Evolutionary conservation across 2,797 vertebrate genomes (phyloP), one percentile per base, ranked within the genome.

Genomic region (Triplophysa bombifrons): DNA sequence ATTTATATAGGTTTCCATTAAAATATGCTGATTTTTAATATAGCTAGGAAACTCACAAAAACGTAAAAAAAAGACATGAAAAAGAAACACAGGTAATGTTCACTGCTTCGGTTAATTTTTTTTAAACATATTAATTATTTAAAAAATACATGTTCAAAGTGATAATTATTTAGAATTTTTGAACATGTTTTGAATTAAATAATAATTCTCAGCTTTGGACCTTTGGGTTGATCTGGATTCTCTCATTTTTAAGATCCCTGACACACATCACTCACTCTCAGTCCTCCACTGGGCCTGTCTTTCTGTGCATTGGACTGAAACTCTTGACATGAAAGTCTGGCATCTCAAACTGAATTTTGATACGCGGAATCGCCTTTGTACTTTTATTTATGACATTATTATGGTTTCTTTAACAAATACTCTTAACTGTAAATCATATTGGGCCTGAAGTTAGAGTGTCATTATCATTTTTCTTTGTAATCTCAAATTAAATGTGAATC

Each of bases 291-390:
- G 77, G 73, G 56, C 72, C 78, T 72, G 17, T 56, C 56, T 63
- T 81, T 73, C 60, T 71, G 70, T 55, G 65, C 58, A 72, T 61
- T 50, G 71, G 70, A 61, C 77, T 80, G 55, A 65, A 74, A 76
- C 64, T 80, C 71, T 41, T 70, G 68, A 84, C 80, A 75, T 86
- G 72, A 84, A 86, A 84, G 78, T 46, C n/a, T 7, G n/a, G 38
- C 6, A 55, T 76, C 83, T 84, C 80, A 82, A 84, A 82, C 72
- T 50, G 80, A 84, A 82, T 84, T 80, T 68, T 73, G 75, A 51
- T 60, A 60, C 0, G 12, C 10, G 51, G 22, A 56, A 65, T 78
- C 19, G 51, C 20, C 20, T 30, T 30, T 60, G 25, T 5, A 11
- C 13, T 44, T 34, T 48, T 76, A 67, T 76, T 64, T 68, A 22